Evolutionary conservation across 2,797 vertebrate genomes (phyloP), one percentile per base, ranked within the genome.

Genomic region (Lacerta agilis): DNA sequence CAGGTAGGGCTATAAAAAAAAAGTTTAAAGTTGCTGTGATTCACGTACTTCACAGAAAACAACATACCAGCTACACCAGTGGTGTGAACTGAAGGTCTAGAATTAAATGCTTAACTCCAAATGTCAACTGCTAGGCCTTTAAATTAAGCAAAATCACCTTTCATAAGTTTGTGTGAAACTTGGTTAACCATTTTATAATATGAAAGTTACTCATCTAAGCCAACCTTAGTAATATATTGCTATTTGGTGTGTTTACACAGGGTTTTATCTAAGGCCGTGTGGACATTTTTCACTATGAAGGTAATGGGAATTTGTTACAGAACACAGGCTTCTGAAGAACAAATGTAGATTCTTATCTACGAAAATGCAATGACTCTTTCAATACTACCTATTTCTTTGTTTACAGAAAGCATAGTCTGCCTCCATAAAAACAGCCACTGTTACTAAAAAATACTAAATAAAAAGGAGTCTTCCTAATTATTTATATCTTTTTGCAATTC

Each of bases 1-100:
- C 97, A 92, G 97, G 97, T 93, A 98, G 96, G 94, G 98, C 99
- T 99, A 95, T 79, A 96, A 97, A 96, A 97, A 96, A 96, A 95
- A 95, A 96, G 90, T 95, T 95, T 87, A 95, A 95, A 96, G 85
- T 95, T 95, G 89, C 86, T 17, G 86, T 97, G 93, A 96, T 95
- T 95, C 88, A 96, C 25, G 71, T 92, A 88, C 92, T 94, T 94
- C 81, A 95, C 58, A 91, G 61, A 90, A 95, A 95, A 81, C 88
- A 95, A 55, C 90, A 80, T 87, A 94, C 88, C 41, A 94, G 61
- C 76, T 94, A 95, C 6, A 93, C 27, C 77, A 88, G 83, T 93
- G 72, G 15, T 66, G 7, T 92, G 33, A 66, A 93, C 25, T 88
- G 27, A 86, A 93, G 90, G 82, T 86, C 36, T 55, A 43, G 45